Percentiles rank a stretch among this genome's conserved stretches.
These are phyloP conservation scores for Delichon dasypus DNA, from an alignment of 2,797 vertebrate genomes.

Conservation along the genomic window DNA sequence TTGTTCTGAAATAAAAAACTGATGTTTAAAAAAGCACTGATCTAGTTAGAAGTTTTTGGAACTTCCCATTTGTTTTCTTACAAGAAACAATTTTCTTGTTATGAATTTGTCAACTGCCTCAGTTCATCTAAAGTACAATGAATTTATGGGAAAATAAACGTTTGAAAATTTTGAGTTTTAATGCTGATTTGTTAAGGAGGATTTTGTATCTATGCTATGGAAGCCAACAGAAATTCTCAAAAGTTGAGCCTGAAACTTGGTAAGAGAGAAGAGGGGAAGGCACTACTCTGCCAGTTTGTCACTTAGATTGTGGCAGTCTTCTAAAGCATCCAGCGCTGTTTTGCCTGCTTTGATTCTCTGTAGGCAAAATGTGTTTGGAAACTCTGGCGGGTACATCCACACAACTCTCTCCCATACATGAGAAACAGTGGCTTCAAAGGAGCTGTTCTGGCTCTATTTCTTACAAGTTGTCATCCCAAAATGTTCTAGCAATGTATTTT, in stretches of 20 bases:
- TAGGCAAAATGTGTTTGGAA: background rate
- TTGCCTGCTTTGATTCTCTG: background rate
- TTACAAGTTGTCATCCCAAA: slow-evolving; percentile 24
- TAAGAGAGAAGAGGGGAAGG: background rate
- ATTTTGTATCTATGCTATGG: background rate
- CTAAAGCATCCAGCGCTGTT: background rate
- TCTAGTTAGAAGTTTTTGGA: background rate
- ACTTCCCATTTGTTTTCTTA: background rate
- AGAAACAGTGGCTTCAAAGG: slow-evolving; percentile 29
- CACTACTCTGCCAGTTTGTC: background rate
- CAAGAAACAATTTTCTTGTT: background rate
- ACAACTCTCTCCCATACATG: background rate
- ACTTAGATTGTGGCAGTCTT: background rate
- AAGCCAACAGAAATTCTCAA: background rate
- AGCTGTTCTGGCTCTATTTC: slow-evolving; percentile 10
- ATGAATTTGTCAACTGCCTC: background rate
- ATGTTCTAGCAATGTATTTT: slow-evolving; percentile 49
- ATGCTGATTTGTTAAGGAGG: background rate
- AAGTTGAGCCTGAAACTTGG: background rate
- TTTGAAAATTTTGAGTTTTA: background rate
- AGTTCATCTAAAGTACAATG: background rate
- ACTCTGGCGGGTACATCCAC: background rate
- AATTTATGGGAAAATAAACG: background rate
- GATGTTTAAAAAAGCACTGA: background rate
- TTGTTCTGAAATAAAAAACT: background rate